These are phyloP conservation scores for Cacoxenus indagator DNA, from an alignment of 2,888 invertebrate species.

Conservation along the genomic window DNA sequence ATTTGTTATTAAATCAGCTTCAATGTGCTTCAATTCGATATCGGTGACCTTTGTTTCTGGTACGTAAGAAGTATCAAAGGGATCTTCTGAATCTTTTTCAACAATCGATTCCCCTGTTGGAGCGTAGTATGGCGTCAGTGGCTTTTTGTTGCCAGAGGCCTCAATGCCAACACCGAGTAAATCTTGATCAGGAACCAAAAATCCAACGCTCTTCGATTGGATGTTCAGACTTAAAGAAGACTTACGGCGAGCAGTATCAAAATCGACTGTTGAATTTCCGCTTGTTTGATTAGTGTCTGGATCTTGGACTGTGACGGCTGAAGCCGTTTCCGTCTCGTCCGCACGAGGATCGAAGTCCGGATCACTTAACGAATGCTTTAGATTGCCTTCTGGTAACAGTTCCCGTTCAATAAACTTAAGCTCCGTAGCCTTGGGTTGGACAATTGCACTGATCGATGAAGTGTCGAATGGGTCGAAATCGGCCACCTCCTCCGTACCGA, in stretches of 20 bases:
- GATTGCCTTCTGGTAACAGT: slow-evolving; percentile 74
- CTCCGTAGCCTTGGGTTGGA: slow-evolving; percentile 84
- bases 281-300: slow-evolving; percentile 10
- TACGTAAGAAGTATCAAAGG: slow-evolving; percentile 91
- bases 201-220: slow-evolving; percentile 74
- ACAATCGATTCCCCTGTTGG: slow-evolving; percentile 69
- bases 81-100: slow-evolving; percentile 77
- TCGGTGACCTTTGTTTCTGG: slow-evolving; percentile 81
- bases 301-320: slow-evolving; percentile 11
- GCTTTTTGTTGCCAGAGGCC: slow-evolving; percentile 76
- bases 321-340: slow-evolving; percentile 67
- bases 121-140: slow-evolving; percentile 86
- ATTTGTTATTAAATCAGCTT: slow-evolving; percentile 77
- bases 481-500: slow-evolving; percentile 73
- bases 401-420: slow-evolving; percentile 84
- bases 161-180: slow-evolving; percentile 75
- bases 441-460: slow-evolving; percentile 79
- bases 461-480: slow-evolving; percentile 90
- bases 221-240: slow-evolving; percentile 76
- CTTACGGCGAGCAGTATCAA: slow-evolving; percentile 72
- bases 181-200: slow-evolving; percentile 75
- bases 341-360: slow-evolving; percentile 88
- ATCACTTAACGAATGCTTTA: slow-evolving; percentile 76
- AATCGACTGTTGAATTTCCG: slow-evolving; percentile 36
- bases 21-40: slow-evolving; percentile 82